Conservation (phyloP, 2,113 vertebrate species). For the Nanorana parkeri region DNA sequence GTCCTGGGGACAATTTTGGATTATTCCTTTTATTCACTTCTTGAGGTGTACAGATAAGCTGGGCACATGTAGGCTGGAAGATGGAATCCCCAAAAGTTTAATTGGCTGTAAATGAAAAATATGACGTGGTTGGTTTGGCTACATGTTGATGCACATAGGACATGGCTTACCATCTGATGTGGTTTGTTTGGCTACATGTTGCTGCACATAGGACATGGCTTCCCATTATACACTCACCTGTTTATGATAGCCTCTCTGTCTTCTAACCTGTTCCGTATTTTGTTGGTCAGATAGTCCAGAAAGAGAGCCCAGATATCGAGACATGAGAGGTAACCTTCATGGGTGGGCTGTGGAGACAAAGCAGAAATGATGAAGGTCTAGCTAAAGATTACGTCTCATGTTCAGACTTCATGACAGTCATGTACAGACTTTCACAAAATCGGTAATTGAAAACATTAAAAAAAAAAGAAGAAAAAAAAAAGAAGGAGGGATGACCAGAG, state of each 20-base stretch:
- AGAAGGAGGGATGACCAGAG: no score
- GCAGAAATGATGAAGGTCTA: background rate
- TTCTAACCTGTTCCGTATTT: constrained; percentile 92
- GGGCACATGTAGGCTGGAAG: no score
- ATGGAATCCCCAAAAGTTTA: no score
- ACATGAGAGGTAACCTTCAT: constrained; percentile 97
- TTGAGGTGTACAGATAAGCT: no score
- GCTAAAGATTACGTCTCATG: background rate
- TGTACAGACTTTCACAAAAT: background rate
- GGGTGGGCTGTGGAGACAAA: constrained; percentile 81
- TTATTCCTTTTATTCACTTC: no score
- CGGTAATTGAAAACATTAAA: background rate
- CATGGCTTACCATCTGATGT: no score
- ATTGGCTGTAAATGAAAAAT: no score
- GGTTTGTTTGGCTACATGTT: no score
- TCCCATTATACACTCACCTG: constrained; percentile 74
- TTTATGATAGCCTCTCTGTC: constrained; percentile 93
- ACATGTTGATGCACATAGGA: no score
- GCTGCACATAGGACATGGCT: background rate
- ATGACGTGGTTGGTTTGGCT: no score
- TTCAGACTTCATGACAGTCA: no score
- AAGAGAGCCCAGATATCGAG: constrained; percentile 98
- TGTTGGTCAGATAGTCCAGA: constrained; percentile 95
- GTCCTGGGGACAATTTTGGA: no score
- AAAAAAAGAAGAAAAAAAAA: background rate